These are phyloP conservation scores for Tinea semifulvella DNA, from an alignment of 2,888 invertebrate genomes.

Conservation along the genomic window DNA sequence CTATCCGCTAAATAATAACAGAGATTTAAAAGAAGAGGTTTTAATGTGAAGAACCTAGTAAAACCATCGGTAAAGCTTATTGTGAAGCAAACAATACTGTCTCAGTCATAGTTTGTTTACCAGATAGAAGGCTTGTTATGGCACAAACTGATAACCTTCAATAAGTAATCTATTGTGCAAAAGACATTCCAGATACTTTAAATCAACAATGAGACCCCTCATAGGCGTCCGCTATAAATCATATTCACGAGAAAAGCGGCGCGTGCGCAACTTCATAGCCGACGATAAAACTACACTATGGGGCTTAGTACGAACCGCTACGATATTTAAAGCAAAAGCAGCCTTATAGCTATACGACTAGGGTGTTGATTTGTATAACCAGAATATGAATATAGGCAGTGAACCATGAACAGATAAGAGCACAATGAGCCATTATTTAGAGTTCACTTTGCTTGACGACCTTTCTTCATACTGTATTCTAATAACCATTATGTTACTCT, in stretches of 20 bases:
- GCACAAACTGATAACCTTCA: slow-evolving; percentile 38
- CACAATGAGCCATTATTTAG: slow-evolving; percentile 9
- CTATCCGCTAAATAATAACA: too few species aligned
- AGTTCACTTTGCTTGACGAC: slow-evolving; percentile 8
- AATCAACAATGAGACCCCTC: slow-evolving; percentile 50
- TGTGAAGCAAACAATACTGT: too few species aligned
- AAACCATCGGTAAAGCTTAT: too few species aligned
- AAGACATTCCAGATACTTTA: slow-evolving; percentile 37
- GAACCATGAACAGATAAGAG: slow-evolving; percentile 9
- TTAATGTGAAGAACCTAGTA: too few species aligned
- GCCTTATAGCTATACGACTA: not conserved
- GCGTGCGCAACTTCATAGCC: slow-evolving; percentile 46
- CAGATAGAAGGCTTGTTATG: not conserved
- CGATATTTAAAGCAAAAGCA: not conserved
- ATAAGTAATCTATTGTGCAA: slow-evolving; percentile 39
- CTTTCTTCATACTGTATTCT: not conserved
- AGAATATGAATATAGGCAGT: not conserved
- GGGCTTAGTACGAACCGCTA: not conserved
- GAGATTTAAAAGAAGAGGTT: too few species aligned
- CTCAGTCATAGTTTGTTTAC: slow-evolving; percentile 2
- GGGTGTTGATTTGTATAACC: not conserved
- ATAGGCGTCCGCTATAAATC: slow-evolving; percentile 48
- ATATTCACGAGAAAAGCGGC: slow-evolving; percentile 42
- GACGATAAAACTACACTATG: slow-evolving; percentile 4
- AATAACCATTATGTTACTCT: not conserved